Percentiles rank a stretch among this genome's conserved stretches.
These are phyloP conservation scores for Pagrus major DNA, from an alignment of 2,113 vertebrate genomes.

Conservation along the genomic window DNA sequence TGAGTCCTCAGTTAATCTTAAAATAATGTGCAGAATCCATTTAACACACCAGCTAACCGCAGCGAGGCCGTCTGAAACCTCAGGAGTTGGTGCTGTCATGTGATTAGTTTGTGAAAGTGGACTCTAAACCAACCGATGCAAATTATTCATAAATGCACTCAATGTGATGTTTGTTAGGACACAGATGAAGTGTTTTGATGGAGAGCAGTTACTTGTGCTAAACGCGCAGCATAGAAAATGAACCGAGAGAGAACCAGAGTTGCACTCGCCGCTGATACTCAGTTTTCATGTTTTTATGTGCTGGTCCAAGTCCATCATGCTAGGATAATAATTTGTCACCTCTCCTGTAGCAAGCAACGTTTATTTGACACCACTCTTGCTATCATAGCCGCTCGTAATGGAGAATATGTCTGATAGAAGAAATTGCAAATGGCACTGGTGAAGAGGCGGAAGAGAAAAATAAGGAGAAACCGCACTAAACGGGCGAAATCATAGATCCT, in stretches of 20 bases:
- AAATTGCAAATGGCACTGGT: too few species aligned
- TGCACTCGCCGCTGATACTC: background rate
- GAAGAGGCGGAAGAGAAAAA: too few species aligned
- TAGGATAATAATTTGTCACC: too few species aligned
- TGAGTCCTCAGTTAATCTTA: too few species aligned
- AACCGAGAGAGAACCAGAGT: background rate
- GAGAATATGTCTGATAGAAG: too few species aligned
- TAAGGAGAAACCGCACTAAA: too few species aligned
- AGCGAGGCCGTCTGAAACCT: background rate
- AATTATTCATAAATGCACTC: background rate
- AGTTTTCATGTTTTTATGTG: background rate
- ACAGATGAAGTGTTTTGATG: background rate
- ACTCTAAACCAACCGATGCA: background rate
- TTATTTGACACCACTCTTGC: too few species aligned
- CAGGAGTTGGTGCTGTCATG: background rate
- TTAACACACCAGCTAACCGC: background rate
- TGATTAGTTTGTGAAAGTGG: background rate
- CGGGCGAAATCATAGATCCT: too few species aligned
- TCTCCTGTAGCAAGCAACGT: too few species aligned
- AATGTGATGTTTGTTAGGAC: background rate
- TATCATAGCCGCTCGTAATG: too few species aligned
- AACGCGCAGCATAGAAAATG: background rate
- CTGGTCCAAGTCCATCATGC: background rate
- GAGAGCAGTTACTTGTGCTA: background rate
- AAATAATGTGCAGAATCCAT: too few species aligned